Evolutionary conservation across 2,888 invertebrate species (phyloP).

Genomic region (Agonopterix alstromeriana): DNA sequence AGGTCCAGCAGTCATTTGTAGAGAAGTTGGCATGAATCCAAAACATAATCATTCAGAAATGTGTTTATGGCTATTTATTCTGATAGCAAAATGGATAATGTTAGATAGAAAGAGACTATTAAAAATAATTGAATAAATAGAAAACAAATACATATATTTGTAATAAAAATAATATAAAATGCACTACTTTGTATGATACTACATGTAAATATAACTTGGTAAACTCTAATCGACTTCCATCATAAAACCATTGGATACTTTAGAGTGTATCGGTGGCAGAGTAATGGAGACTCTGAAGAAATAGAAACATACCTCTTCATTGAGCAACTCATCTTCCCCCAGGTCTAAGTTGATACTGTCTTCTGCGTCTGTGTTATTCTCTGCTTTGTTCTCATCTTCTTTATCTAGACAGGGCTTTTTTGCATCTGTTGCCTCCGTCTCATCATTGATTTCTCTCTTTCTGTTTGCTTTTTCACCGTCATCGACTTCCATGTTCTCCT

Average conservation of each 20-base stretch:
- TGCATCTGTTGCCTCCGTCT: conserved; percentile 43
- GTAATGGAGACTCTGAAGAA: conserved; percentile 33
- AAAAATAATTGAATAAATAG: no score
- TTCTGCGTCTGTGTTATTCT: conserved; percentile 82
- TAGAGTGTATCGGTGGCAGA: conserved; percentile 25
- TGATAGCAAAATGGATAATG: no score
- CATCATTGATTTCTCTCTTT: conserved; percentile 58
- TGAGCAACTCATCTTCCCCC: conserved; percentile 88
- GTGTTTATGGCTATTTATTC: no score
- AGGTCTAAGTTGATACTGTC: conserved; percentile 88
- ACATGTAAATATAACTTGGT: no score
- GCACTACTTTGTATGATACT: background rate
- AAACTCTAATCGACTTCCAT: conserved; percentile 27
- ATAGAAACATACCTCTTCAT: conserved; percentile 82
- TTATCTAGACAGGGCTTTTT: conserved; percentile 60
- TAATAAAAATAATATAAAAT: background rate
- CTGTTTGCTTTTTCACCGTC: conserved; percentile 41
- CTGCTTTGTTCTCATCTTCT: conserved; percentile 57
- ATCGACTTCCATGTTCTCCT: conserved; percentile 50
- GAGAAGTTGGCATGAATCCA: no score
- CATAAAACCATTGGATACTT: conserved; percentile 29
- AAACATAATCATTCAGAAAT: no score
- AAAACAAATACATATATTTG: background rate
- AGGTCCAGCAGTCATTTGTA: background rate
- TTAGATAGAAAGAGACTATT: no score